Evolutionary conservation across 2,113 vertebrate genomes (phyloP).

Genomic region (Neomonachus schauinslandi): DNA sequence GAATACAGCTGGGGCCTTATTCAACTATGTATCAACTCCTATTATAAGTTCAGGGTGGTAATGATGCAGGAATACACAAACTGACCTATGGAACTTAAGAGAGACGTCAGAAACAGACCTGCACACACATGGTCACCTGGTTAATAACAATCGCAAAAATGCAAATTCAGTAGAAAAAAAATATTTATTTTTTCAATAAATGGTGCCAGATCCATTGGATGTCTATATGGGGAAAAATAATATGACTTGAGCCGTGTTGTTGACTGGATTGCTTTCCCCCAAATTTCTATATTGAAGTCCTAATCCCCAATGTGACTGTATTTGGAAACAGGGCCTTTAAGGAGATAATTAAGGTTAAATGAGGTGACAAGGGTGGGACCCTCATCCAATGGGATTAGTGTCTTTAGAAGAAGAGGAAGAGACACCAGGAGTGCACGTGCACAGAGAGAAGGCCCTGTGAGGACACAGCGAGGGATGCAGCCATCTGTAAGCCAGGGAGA

Average conservation of each 20-base stretch:
- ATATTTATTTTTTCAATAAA: slow-evolving; percentile 1
- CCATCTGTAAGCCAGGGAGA: neutral
- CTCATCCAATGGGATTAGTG: neutral
- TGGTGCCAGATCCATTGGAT: neutral
- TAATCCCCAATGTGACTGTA: neutral
- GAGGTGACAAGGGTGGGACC: neutral
- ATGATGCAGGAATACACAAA: neutral
- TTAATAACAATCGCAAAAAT: neutral
- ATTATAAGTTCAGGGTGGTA: neutral
- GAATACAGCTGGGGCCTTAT: neutral
- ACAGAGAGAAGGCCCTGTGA: neutral
- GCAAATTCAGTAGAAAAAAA: neutral
- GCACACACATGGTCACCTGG: neutral
- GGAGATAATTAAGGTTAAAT: neutral
- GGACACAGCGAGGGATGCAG: neutral
- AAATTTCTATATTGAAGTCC: neutral
- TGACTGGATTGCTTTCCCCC: neutral
- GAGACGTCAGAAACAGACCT: neutral
- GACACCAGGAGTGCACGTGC: accelerated
- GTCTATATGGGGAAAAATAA: neutral
- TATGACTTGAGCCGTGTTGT: neutral
- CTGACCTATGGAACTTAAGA: neutral
- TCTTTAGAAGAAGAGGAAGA: neutral
- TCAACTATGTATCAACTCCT: neutral
- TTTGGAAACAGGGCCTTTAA: neutral